phyloP scores from a whole-genome alignment of 2,888 invertebrate species.

The Agrenia bidenticulata region DNA sequence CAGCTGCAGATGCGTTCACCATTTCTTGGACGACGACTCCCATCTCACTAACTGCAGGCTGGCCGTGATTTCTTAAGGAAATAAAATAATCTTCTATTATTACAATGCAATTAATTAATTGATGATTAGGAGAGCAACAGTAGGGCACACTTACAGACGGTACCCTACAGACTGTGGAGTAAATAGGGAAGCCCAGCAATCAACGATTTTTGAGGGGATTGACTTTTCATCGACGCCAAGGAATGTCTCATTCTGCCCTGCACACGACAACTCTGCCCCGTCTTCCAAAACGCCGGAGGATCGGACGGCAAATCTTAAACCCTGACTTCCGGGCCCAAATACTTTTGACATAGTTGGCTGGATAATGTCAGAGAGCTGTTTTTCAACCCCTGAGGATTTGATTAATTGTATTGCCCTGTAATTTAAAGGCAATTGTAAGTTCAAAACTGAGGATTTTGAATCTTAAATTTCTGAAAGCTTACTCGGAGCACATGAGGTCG shows the following conservation, averaged over 20 bases:
- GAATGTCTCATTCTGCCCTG: constrained; percentile 80
- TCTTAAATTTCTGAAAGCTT: too few relatives aligned
- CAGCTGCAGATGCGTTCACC: constrained; percentile 67
- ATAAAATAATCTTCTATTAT: too few relatives aligned
- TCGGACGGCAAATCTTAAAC: constrained; percentile 64
- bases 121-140: too few relatives aligned
- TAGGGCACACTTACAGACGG: constrained; percentile 64
- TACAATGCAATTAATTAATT: too few relatives aligned
- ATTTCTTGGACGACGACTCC: constrained; percentile 77
- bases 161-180: constrained; percentile 75
- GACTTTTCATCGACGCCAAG: constrained; percentile 64
- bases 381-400: constrained; percentile 49
- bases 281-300: constrained; percentile 78
- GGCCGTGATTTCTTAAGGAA: constrained; percentile 73
- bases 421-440: not conserved
- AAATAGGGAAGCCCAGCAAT: constrained; percentile 82
- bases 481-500: constrained; percentile 61
- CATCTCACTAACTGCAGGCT: constrained; percentile 67
- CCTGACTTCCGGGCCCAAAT: too few relatives aligned
- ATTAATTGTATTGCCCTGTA: constrained; percentile 58
- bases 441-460: too few relatives aligned
- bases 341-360: too few relatives aligned
- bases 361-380: too few relatives aligned
- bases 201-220: constrained; percentile 63
- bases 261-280: constrained; percentile 74